Evolutionary conservation across 2,797 vertebrate genomes (phyloP), one percentile per base, ranked within the genome.

Genomic region (Hippopotamyrus pictus): DNA sequence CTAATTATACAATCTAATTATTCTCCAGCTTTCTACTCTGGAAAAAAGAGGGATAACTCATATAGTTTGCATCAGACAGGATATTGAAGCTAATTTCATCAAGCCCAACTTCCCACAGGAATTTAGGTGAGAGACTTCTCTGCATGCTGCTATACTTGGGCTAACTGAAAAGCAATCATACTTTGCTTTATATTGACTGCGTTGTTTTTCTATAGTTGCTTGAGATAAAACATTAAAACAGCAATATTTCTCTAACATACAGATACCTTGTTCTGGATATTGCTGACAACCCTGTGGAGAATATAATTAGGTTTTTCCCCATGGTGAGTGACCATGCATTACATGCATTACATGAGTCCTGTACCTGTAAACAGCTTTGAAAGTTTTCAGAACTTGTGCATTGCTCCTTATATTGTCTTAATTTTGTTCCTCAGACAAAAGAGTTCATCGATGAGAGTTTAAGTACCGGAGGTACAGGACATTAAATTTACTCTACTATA

Each of bases 181-280:
- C 37, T 19, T 41, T n/a, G 33, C 76, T 82, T 44, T 46, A 82
- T 82, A 44, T 82, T 82, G 41, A 41, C 37, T 57, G 44, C 48
- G 14, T 82, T 51, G 76, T 51, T 48, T 79, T 88, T 33, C n/a
- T 57, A 19, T 51, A 82, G 76, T 19, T 46, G 17, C 41, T 8
- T 41, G 76, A 17, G 76, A n/a, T 82, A 44, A 46, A 65, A 79
- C 33, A 33, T 54, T n/a, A 82, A 69, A 54, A 37, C 37, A 33
- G 22, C 51, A 2, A 46, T 22, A 83, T 88, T 50, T 59, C 44
- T 33, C 22, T 48, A 48, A 54, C n/a, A 3, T 14, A 53, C 62
- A 99, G 99, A 95, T 99, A 99, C 95, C 97, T 99, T 95, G 98
- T 99, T 91, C 97, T 99, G 97, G 98, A 99, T 96, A 99, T 99